A percentile compares a stretch with the other conserved stretches of the same genome.
Evolutionary conservation across 2,888 invertebrate genomes (phyloP).

Genomic region (Lasioglossum lativentre): DNA sequence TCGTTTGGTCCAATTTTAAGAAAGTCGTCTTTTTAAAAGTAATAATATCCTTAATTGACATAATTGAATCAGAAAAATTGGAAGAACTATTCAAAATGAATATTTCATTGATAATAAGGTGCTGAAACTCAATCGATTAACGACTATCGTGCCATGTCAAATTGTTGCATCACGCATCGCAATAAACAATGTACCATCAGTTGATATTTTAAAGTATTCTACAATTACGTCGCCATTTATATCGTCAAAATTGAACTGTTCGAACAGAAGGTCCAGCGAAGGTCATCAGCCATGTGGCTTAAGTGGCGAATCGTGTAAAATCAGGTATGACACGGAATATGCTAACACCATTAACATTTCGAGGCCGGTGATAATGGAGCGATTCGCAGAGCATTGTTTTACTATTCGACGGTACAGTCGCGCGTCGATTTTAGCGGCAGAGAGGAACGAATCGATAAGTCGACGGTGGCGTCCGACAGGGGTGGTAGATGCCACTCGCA

Average conservation of each 20-base stretch:
- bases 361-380: background rate
- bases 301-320: background rate
- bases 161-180: background rate
- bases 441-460: slow-evolving; percentile 40
- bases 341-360: background rate
- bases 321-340: background rate
- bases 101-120: background rate
- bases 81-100: background rate
- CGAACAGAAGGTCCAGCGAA: background rate
- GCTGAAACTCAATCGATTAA: background rate
- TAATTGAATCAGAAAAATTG: background rate
- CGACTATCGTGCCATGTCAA: background rate
- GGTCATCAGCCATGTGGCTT: background rate
- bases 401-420: slow-evolving; percentile 39
- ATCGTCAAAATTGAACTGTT: background rate
- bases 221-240: background rate
- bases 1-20: too few relatives aligned
- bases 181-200: background rate
- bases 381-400: background rate
- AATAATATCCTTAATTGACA: too few relatives aligned
- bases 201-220: background rate
- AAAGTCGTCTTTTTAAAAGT: too few relatives aligned
- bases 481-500: slow-evolving; percentile 56
- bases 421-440: slow-evolving; percentile 30
- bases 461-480: background rate